Base-by-base conservation (phyloP, 2,797 vertebrate genomes). In the Etheostoma nigrum region DNA sequence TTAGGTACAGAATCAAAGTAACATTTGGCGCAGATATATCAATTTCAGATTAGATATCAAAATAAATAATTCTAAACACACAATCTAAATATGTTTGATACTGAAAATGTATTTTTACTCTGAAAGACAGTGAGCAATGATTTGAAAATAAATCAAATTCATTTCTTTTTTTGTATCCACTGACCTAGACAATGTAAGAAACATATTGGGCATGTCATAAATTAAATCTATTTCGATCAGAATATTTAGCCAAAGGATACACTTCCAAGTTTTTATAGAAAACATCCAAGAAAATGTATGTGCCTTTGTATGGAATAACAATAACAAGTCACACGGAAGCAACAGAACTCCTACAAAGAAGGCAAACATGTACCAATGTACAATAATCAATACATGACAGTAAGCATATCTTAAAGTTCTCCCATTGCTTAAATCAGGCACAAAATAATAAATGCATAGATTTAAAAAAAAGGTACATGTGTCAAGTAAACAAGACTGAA, bases 381-480 rank as follows among this genome's bases (percentile, higher is more conserved):
- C 27, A 81, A 55, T 45, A 36, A 74, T 51, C 16, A 72, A 18
- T 42, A 53, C 55, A 23, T 36, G 30, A 81, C 40, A 53, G 21
- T 58, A 25, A 51, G 25, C 40, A 58, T 2, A 25, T 33, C 8
- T 67, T 42, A 36, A 57, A 51, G 44, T 58, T 58, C 15, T 75
- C 30, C 36, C 40, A 58, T 36, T 57, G 59, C 72, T 80, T 52
- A 67, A 75, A 74, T 81, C 57, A 86, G 83, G 81, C 78, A 90
- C 79, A 74, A 79, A 74, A 74, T 75, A 85, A 83, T 67, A 62
- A 80, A 88, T 91, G 88, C 85, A 89, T 85, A 88, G 73, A 78
- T 77, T 75, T 42, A 53, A 65, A 33, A 23, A 23, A 27, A 49
- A 78, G n/a, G 42, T 67, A 81, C 14, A 58, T 0, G 49, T 63